Base-by-base conservation (phyloP, 2,113 vertebrate species). In the Maccullochella peelii region DNA sequence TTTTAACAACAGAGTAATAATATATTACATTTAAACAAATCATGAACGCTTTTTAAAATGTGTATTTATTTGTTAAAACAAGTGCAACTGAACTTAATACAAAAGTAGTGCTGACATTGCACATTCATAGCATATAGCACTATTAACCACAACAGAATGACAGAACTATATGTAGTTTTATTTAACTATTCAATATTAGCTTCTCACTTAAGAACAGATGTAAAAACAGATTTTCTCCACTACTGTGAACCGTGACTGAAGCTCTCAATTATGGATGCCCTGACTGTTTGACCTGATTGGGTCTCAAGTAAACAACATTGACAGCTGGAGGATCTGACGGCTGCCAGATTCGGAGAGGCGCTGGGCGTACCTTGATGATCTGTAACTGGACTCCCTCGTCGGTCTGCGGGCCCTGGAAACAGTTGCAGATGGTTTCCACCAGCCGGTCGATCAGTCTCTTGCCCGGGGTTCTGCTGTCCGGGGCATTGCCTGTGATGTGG, bases 361-460 rank as follows among this genome's bases (percentile, higher is more conserved):
- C 10, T 6, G 57, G 23, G 5, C 50, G 2, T 94, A 99, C 98
- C 97, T 99, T 99, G 91, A 99, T 99, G 90, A 99, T 99, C 93
- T 99, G 98, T 49, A 99, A 96, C 77, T 99, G 98, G 36, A 99
- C 98, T 7, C 98, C 98, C 90, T 99, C 98, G 62, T 99, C 98
- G 0, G 98, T 99, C 79, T 99, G 98, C 8, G 98, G 97, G 6
- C 98, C 98, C 90, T 98, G 98, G 89, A 99, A 99, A 88, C 98
- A 99, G 91, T 95, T 97, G 92, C 98, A 99, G 89, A 99, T 95
- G 14, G 97, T 98, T 87, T 99, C 98, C 83, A 99, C 95, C 70
- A 99, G 96, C n/a, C 98, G 95, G 92, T 99, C 98, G 9, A 99
- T 99, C 54, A 99, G 94, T 1, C 98, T 92, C 69, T 98, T 99